A percentile compares a stretch with the other conserved stretches of the same genome.
These are phyloP conservation scores for Linurgus olivaceus DNA, from an alignment of 2,797 vertebrate species.

Conservation along the genomic window DNA sequence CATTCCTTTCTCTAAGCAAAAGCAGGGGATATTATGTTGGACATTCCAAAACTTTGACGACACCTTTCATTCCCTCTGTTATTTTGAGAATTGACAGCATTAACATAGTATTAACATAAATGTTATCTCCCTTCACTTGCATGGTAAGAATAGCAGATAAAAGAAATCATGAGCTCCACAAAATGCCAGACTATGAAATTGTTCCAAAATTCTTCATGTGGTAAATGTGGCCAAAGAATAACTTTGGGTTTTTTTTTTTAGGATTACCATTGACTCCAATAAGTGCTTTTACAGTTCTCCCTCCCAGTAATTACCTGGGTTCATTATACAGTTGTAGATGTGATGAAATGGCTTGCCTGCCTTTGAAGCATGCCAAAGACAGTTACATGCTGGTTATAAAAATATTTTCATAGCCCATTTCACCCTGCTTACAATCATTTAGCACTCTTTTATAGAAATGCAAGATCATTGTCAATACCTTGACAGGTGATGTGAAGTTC, in stretches of 20 bases:
- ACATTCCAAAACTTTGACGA: background rate
- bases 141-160: background rate
- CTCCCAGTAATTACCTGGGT: background rate
- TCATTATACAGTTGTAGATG: background rate
- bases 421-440: constrained; percentile 20
- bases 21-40: background rate
- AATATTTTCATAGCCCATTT: constrained; percentile 49
- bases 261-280: background rate
- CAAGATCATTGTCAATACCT: background rate
- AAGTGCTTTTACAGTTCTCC: background rate
- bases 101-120: background rate
- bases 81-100: background rate
- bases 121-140: background rate
- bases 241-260: background rate
- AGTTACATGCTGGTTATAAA: constrained; percentile 19
- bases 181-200: background rate
- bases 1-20: background rate
- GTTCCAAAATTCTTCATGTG: background rate
- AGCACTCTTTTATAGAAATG: background rate
- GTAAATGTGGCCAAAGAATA: background rate
- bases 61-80: background rate
- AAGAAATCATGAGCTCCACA: background rate
- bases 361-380: background rate
- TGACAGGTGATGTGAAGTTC: background rate
- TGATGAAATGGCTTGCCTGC: background rate